phyloP scores from a whole-genome alignment of 2,888 invertebrate species.

The Melikaiella ostensackeni region DNA sequence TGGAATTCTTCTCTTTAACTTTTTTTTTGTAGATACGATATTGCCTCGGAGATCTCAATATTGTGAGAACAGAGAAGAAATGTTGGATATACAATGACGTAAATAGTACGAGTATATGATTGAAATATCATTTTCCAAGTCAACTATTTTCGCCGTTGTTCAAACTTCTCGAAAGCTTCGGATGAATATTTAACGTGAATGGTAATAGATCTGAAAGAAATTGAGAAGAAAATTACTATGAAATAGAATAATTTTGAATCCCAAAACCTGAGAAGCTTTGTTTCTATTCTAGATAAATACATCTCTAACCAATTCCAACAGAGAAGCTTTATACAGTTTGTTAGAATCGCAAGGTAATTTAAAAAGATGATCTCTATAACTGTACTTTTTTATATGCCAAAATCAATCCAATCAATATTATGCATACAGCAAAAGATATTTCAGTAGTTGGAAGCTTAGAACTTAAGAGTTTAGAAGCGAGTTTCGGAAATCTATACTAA shows the following conservation, averaged over 20 bases:
- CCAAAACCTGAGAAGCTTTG: background rate
- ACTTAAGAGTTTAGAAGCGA: background rate
- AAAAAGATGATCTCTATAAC: too few species aligned
- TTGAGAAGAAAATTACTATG: background rate
- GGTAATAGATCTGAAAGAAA: background rate
- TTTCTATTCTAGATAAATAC: background rate
- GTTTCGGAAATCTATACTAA: conserved; percentile 8
- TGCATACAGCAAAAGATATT: background rate
- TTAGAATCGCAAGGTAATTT: background rate
- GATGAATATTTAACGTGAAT: background rate
- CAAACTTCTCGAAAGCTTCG: background rate
- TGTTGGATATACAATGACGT: background rate
- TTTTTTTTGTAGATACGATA: background rate
- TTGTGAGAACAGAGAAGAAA: background rate
- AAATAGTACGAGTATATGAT: background rate
- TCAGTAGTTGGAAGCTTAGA: background rate
- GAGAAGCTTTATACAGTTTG: background rate
- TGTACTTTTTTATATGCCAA: too few species aligned
- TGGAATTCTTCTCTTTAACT: background rate
- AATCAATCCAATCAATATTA: too few species aligned
- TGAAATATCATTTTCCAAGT: background rate
- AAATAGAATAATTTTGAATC: background rate
- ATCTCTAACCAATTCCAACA: background rate
- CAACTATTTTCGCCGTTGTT: background rate
- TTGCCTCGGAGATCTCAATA: background rate